Percentiles rank a stretch among this genome's conserved stretches.
phyloP scores from a whole-genome alignment of 1,140 invertebrate species.

The Forficula auricularia region DNA sequence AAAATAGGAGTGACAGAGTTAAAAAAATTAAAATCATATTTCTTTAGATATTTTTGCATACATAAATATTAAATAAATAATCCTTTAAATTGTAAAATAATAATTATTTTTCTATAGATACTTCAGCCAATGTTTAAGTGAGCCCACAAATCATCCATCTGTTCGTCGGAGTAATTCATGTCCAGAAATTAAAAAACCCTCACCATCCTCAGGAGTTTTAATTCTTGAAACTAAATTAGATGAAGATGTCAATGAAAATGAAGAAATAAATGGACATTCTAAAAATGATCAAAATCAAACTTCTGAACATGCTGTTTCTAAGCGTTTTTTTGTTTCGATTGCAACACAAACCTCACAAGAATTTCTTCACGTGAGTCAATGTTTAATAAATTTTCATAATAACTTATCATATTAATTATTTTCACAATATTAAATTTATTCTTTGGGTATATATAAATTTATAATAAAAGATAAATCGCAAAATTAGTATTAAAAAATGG shows the following conservation, averaged over 20 bases:
- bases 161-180: conserved; percentile 40
- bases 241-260: conserved; percentile 5
- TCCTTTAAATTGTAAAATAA: too few relatives aligned
- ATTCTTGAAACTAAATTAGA: conserved; percentile 12
- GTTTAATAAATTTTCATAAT: too few relatives aligned
- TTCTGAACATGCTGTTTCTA: neutral
- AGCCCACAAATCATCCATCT: conserved; percentile 13
- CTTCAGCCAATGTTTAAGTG: conserved; percentile 37
- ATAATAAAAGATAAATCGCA: too few relatives aligned
- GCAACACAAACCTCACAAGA: neutral
- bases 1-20: too few relatives aligned
- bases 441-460: too few relatives aligned
- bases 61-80: too few relatives aligned
- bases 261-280: neutral
- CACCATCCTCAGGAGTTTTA: conserved; percentile 14
- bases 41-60: too few relatives aligned
- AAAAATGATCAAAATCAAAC: neutral
- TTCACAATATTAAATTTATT: too few relatives aligned
- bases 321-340: neutral
- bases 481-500: too few relatives aligned
- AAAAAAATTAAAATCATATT: too few relatives aligned
- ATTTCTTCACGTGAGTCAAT: neutral
- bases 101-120: conserved; percentile 12
- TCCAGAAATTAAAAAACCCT: conserved; percentile 35
- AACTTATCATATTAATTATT: too few relatives aligned